These are phyloP conservation scores for Sebastes elongatus DNA, from an alignment of 2,797 vertebrate species.

Conservation along the genomic window DNA sequence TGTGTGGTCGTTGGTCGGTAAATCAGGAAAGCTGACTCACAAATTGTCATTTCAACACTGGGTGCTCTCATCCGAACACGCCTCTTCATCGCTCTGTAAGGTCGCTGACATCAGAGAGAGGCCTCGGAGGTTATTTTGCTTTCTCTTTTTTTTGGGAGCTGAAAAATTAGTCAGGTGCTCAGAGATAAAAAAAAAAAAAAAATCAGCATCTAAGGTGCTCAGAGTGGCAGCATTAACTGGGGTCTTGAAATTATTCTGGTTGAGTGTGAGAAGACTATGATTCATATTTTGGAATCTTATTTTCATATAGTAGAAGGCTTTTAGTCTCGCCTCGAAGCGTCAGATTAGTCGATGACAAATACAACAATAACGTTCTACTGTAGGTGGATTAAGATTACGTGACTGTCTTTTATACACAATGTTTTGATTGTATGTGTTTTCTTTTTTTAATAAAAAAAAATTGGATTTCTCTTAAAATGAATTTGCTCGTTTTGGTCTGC, in stretches of 20 bases:
- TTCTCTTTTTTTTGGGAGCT: background rate
- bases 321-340: conserved; percentile 53
- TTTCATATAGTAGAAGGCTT: conserved; percentile 60
- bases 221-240: conserved; percentile 57
- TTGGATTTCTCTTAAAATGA: conserved; percentile 35
- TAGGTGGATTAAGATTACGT: conserved; percentile 68
- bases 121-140: background rate
- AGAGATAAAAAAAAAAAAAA: conserved; percentile 26
- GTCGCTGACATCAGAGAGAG: conserved; percentile 10
- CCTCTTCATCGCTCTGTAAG: conserved; percentile 22
- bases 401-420: conserved; percentile 73
- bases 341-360: conserved; percentile 54
- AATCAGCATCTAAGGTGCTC: conserved; percentile 26
- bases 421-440: conserved; percentile 69
- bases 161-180: conserved; percentile 21
- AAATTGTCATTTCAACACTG: conserved; percentile 31
- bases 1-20: background rate
- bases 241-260: conserved; percentile 49
- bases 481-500: background rate
- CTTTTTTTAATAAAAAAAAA: conserved; percentile 69
- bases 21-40: conserved; percentile 21
- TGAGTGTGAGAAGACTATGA: conserved; percentile 45
- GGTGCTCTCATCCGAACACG: conserved; percentile 46
- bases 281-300: conserved; percentile 62
- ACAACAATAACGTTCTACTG: conserved; percentile 57